Evolutionary conservation across 1,140 invertebrate genomes (phyloP), one percentile per base, ranked within the genome.

Genomic region (Acromyrmex charruanus): DNA sequence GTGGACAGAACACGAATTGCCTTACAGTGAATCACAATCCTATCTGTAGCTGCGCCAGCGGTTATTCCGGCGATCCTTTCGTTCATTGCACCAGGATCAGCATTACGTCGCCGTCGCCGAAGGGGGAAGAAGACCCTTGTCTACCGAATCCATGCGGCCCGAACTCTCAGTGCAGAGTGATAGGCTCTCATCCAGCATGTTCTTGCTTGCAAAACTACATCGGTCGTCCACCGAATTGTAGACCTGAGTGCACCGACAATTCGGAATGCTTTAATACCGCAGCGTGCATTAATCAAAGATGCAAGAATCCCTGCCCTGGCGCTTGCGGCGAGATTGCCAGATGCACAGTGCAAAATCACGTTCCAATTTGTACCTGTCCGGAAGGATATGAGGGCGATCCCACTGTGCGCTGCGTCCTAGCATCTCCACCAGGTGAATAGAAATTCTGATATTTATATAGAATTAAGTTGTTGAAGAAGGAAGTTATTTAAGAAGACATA

Each of bases 1-100:
- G 98, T 93, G 98, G 98, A 44, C 90, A 97, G 18, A 97, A 98
- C 90, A 98, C 98, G 1, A 96, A 97, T 77, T 98, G 98, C 90
- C 96, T 97, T 93, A 98, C 98, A 12, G 96, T 98, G 16, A 98
- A 98, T 87, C 98, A 98, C 91, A 98, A 98, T 94, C 97, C 98
- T 3, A 97, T 98, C 87, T 98, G 98, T 93, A 97, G 96, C 89
- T 98, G 97, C 91, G 95, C 96, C 55, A 95, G 95, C 87, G 97
- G 97, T 85, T 97, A 96, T 90, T 97, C 97, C 28, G 98, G 98
- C 87, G 97, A 98, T 97, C 97, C 98, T 39, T 97, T 98, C 93
- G 95, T 96, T 59, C 95, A 95, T 90, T 98, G 98, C 93, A 93
- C 92, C 65, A 96, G 95, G 88, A 95, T 96, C 94, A 96, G 96